Evolutionary conservation across 2,888 invertebrate species (phyloP), one percentile per base, ranked within the genome.

Genomic region (Papilio protenor): DNA sequence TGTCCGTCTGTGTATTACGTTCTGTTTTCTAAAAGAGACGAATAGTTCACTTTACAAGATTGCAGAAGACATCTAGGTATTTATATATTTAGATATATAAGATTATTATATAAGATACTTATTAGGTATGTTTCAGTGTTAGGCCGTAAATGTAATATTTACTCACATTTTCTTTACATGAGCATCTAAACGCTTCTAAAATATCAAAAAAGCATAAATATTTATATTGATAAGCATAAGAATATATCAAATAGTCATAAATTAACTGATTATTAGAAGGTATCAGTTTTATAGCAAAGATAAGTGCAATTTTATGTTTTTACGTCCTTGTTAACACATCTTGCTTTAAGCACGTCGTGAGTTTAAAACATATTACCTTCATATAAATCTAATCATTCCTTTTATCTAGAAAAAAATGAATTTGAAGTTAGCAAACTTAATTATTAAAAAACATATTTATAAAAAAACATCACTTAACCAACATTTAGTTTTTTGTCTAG

Each of bases 1-100:
- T 45, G 72, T 72, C 55, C 78, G 75, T 78, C 75, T 61, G 27
- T 61, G 52, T 76, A 61, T 61, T 45, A 40, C 55, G 64, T 76
- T 64, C 33, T 71, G 27, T 59, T 33, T 59, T 27, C n/a, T 49
- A 49, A 47, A 18, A 40, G 3, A n/a, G 57, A 73, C 66, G 18
- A 49, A 69, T 66, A 5, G 57, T 57, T 75, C 55, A 69, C 3
- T 1, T 8, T 40, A 40, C 5, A 8, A 40, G 0, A 40, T 40
- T 40, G 40, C 40, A 40, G 8, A 40, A 40, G 6, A 40, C 40
- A 40, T 40, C 0, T 5, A 6, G 8, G 40, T 40, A 8, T n/a
- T n/a, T n/a, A n/a, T n/a, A n/a, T n/a, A n/a, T n/a, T n/a, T n/a
- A n/a, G n/a, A n/a, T n/a, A n/a, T n/a, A n/a, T n/a, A n/a, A n/a